phyloP scores from a whole-genome alignment of 2,113 vertebrate genomes.

The Gallinago undulata region DNA sequence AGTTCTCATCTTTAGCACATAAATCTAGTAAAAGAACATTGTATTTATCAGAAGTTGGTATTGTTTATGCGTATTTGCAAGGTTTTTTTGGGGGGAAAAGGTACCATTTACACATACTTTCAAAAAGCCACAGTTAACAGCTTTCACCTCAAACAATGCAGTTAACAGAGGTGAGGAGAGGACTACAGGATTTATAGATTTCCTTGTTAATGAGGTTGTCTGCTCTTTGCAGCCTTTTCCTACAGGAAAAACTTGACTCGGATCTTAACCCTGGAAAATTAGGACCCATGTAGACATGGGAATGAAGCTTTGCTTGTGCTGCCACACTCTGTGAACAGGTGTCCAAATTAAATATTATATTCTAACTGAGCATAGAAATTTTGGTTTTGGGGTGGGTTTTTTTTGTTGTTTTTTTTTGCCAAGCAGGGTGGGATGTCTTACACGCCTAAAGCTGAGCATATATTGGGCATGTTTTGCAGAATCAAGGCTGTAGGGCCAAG shows the following conservation, averaged over 20 bases:
- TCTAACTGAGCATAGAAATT: neutral
- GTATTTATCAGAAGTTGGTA: neutral
- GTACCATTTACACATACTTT: neutral
- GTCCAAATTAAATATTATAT: neutral
- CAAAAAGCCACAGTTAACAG: neutral
- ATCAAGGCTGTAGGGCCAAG: neutral
- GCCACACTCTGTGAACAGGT: neutral
- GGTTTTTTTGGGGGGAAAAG: neutral
- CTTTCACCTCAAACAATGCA: neutral
- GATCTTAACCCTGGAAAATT: slow-evolving; percentile 1
- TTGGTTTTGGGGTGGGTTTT: neutral
- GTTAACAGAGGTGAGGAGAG: neutral
- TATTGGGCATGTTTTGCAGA: neutral
- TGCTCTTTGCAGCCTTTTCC: neutral
- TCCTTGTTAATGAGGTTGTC: neutral
- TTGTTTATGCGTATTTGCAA: neutral
- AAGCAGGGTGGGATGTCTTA: neutral
- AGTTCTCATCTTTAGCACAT: neutral
- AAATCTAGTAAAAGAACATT: neutral
- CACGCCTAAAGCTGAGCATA: neutral
- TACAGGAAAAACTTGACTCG: neutral
- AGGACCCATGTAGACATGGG: neutral
- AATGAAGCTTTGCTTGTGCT: neutral
- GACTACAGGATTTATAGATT: neutral
- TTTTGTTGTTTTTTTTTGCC: neutral